A percentile compares a stretch with the other conserved stretches of the same genome.
phyloP scores from a whole-genome alignment of 2,113 vertebrate genomes.

The Tympanuchus pallidicinctus region DNA sequence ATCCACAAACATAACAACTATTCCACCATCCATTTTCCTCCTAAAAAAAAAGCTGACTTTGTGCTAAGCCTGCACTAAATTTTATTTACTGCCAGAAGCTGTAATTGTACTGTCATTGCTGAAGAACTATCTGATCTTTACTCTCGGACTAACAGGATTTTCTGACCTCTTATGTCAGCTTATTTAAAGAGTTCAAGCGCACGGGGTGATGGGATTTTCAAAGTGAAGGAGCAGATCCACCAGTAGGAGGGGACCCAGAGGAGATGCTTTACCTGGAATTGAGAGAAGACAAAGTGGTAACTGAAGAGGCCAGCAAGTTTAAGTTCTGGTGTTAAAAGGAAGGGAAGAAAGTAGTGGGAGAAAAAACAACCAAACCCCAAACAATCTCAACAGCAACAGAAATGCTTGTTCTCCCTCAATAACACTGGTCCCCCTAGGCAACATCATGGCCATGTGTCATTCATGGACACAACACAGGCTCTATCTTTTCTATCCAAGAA shows the following conservation, averaged over 20 bases:
- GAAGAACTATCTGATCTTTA: slow-evolving; percentile 69
- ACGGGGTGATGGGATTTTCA: background rate
- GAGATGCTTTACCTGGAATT: background rate
- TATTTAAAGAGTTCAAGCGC: slow-evolving; percentile 6
- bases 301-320: background rate
- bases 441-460: fast-evolving
- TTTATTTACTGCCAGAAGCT: slow-evolving; percentile 54
- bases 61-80: slow-evolving; percentile 47
- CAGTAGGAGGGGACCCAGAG: background rate
- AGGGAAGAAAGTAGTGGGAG: background rate
- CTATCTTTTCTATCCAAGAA: background rate
- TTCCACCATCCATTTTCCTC: background rate
- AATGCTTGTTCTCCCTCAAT: background rate
- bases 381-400: background rate
- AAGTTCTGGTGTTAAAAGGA: background rate
- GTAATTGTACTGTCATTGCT: slow-evolving; percentile 72
- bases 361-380: background rate
- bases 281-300: background rate
- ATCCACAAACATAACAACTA: slow-evolving; percentile 26
- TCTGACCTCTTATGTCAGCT: slow-evolving; percentile 51
- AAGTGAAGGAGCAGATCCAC: background rate
- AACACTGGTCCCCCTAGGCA: background rate
- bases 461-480: background rate
- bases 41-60: slow-evolving; percentile 61
- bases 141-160: slow-evolving; percentile 29